Conservation (phyloP, 2,888 invertebrate genomes). For the Agrotis puta region DNA sequence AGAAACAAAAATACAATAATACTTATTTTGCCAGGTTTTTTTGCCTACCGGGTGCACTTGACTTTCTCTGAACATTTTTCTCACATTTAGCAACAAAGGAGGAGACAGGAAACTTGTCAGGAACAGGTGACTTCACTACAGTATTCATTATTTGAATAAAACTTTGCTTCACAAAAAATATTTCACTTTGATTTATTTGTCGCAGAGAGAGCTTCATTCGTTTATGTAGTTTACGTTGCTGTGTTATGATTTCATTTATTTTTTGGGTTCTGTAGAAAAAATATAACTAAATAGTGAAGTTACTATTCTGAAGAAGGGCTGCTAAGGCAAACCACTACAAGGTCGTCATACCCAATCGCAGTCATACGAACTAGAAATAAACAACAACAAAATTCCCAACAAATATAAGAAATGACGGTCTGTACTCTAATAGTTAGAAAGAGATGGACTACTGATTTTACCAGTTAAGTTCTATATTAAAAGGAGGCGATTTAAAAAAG, state of each 20-base stretch:
- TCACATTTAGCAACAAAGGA: slow-evolving; percentile 56
- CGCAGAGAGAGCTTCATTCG: slow-evolving; percentile 19
- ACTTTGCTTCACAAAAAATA: slow-evolving; percentile 56
- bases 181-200: slow-evolving; percentile 58
- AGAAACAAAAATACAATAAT: too few species aligned
- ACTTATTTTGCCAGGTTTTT: too few species aligned
- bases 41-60: slow-evolving; percentile 44
- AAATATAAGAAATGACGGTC: too few species aligned
- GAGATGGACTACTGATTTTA: too few species aligned
- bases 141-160: slow-evolving; percentile 64
- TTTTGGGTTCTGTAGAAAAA: not conserved
- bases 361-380: not conserved
- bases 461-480: too few species aligned
- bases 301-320: not conserved
- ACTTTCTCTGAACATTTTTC: slow-evolving; percentile 51
- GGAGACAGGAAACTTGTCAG: slow-evolving; percentile 61
- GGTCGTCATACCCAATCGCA: not conserved
- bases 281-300: not conserved
- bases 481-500: too few species aligned
- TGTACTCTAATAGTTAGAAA: too few species aligned
- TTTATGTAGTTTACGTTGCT: slow-evolving; percentile 21
- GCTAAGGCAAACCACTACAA: not conserved
- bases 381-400: too few species aligned
- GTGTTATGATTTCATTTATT: not conserved
- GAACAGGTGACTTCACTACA: slow-evolving; percentile 59